Percentiles rank a stretch among this genome's conserved stretches.
phyloP scores from a whole-genome alignment of 1,140 invertebrate genomes.

The Sminthurinus signatus region DNA sequence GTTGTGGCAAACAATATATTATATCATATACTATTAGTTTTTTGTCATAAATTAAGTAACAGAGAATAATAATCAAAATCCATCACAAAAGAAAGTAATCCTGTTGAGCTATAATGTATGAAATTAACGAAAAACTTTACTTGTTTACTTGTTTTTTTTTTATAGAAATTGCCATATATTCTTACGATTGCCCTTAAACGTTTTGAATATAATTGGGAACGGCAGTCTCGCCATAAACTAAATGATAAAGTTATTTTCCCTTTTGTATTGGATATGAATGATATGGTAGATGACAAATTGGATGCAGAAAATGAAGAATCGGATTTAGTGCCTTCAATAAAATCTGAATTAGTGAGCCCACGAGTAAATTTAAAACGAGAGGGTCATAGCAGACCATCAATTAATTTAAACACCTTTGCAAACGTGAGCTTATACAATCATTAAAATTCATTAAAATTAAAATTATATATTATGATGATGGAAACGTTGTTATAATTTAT shows the following conservation, averaged over 20 bases:
- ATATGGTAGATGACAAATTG: constrained; percentile 54
- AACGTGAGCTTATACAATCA: not conserved
- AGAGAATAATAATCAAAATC: no score
- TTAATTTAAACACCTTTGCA: not conserved
- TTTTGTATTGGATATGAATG: constrained; percentile 71
- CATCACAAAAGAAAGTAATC: no score
- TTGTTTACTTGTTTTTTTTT: no score
- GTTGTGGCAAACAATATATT: no score
- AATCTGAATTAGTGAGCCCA: not conserved
- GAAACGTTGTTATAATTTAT: not conserved
- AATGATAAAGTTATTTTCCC: constrained; percentile 87
- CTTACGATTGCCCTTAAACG: constrained; percentile 81
- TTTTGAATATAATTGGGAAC: constrained; percentile 86
- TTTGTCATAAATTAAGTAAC: no score
- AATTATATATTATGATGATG: not conserved
- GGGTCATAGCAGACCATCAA: constrained; percentile 12
- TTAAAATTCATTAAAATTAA: not conserved
- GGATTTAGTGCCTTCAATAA: constrained; percentile 5
- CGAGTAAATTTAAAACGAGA: not conserved
- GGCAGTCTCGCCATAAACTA: constrained; percentile 78
- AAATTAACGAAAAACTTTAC: no score
- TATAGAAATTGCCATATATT: constrained; percentile 80
- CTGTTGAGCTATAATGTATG: no score
- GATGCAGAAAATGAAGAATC: constrained; percentile 31
- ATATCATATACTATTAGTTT: no score